These are phyloP conservation scores for Hofmannophila pseudospretella DNA, from an alignment of 2,888 invertebrate species.

Conservation along the genomic window DNA sequence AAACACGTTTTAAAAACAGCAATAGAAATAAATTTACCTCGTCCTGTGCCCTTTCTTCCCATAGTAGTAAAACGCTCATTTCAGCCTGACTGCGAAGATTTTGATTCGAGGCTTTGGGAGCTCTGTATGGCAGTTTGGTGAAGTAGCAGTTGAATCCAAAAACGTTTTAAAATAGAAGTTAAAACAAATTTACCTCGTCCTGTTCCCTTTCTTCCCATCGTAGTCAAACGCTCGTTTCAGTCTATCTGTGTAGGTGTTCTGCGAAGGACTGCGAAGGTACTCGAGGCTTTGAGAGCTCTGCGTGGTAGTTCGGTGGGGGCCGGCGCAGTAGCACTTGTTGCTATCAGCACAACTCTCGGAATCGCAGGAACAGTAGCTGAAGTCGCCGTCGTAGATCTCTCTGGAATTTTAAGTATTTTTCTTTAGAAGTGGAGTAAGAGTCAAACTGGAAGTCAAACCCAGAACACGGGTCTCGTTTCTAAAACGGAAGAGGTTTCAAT, in stretches of 20 bases:
- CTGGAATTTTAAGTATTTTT: slow-evolving; percentile 41
- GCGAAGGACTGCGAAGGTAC: slow-evolving; percentile 71
- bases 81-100: slow-evolving; percentile 64
- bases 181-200: slow-evolving; percentile 37
- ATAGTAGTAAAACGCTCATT: slow-evolving; percentile 62
- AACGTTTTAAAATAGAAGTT: too few species aligned
- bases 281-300: slow-evolving; percentile 73
- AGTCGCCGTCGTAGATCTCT: slow-evolving; percentile 56
- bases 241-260: slow-evolving; percentile 58
- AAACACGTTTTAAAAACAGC: too few species aligned
- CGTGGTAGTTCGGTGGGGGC: slow-evolving; percentile 39
- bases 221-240: slow-evolving; percentile 60
- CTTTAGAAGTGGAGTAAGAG: too few species aligned
- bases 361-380: slow-evolving; percentile 86
- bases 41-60: slow-evolving; percentile 47
- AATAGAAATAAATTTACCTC: slow-evolving; percentile 28
- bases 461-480: too few species aligned
- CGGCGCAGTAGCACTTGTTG: slow-evolving; percentile 90
- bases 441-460: too few species aligned
- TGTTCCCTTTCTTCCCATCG: slow-evolving; percentile 50
- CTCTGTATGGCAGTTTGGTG: slow-evolving; percentile 65
- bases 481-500: too few species aligned
- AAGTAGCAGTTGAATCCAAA: slow-evolving; percentile 95
- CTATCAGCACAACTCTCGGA: slow-evolving; percentile 92
- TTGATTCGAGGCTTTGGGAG: slow-evolving; percentile 72